phyloP scores from a whole-genome alignment of 2,113 vertebrate genomes.

The Passer montanus region DNA sequence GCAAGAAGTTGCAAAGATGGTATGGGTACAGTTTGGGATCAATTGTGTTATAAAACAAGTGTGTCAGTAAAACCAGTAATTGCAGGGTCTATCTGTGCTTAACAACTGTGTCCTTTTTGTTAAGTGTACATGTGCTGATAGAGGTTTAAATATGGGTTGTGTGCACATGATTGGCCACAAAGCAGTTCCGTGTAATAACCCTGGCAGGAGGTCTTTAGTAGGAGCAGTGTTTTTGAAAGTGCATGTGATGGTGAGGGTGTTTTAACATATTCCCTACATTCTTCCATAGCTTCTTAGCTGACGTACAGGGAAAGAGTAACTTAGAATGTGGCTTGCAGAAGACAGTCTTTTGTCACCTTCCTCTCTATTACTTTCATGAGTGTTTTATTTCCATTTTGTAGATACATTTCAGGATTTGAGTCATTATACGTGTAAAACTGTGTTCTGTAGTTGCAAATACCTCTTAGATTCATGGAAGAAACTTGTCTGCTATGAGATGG shows the following conservation, averaged over 20 bases:
- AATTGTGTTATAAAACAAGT: neutral
- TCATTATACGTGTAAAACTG: neutral
- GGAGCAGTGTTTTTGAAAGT: neutral
- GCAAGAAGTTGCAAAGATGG: neutral
- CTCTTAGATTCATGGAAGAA: neutral
- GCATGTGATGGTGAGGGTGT: neutral
- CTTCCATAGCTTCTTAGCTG: neutral
- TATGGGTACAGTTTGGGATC: neutral
- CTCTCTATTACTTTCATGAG: neutral
- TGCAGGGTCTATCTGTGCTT: neutral
- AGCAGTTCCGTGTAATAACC: neutral
- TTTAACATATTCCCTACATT: neutral
- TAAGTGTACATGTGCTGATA: neutral
- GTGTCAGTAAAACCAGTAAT: neutral
- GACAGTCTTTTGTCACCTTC: neutral
- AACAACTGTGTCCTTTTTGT: neutral
- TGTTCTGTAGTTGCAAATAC: neutral
- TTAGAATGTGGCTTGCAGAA: neutral
- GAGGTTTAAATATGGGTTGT: neutral
- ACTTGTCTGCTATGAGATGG: neutral
- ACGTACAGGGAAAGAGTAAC: neutral
- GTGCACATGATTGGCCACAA: neutral
- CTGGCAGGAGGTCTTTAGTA: neutral
- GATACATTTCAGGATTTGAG: neutral
- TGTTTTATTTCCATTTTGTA: neutral